These are phyloP conservation scores for Scopus umbretta DNA, from an alignment of 2,113 vertebrate genomes.

Conservation along the genomic window DNA sequence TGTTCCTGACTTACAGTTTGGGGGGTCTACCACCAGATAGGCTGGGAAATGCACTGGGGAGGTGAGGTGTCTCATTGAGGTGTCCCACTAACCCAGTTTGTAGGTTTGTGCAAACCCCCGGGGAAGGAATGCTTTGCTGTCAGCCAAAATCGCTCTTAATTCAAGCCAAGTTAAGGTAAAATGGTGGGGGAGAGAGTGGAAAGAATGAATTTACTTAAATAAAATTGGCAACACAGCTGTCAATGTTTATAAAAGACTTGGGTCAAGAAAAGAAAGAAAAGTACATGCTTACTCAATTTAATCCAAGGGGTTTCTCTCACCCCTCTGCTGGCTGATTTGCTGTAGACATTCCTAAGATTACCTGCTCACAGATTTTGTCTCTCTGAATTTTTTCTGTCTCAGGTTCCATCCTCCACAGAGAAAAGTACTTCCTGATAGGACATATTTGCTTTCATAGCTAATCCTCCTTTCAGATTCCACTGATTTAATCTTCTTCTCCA, in stretches of 20 bases:
- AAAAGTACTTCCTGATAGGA: not conserved
- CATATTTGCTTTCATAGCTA: not conserved
- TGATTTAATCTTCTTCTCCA: not conserved
- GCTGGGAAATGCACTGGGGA: not conserved
- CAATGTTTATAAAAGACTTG: not conserved
- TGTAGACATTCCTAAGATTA: not conserved
- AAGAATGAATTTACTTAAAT: conserved; percentile 7
- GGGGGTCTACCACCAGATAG: not conserved
- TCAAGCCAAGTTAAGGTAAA: not conserved
- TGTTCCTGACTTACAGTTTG: not conserved
- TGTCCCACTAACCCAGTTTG: not conserved
- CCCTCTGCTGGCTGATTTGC: not conserved
- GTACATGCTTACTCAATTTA: not conserved
- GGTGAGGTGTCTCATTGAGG: not conserved
- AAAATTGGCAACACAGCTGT: not conserved
- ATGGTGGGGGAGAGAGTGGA: not conserved
- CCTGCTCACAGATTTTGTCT: not conserved
- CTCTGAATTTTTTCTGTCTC: not conserved
- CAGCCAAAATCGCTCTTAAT: not conserved
- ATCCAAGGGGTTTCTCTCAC: not conserved
- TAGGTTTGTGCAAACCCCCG: not conserved
- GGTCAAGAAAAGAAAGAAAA: conserved; percentile 21
- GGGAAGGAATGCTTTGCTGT: not conserved
- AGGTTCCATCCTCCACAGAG: not conserved
- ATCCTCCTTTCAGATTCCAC: not conserved